phyloP scores from a whole-genome alignment of 2,797 vertebrate species.

The Tragopan temminckii region DNA sequence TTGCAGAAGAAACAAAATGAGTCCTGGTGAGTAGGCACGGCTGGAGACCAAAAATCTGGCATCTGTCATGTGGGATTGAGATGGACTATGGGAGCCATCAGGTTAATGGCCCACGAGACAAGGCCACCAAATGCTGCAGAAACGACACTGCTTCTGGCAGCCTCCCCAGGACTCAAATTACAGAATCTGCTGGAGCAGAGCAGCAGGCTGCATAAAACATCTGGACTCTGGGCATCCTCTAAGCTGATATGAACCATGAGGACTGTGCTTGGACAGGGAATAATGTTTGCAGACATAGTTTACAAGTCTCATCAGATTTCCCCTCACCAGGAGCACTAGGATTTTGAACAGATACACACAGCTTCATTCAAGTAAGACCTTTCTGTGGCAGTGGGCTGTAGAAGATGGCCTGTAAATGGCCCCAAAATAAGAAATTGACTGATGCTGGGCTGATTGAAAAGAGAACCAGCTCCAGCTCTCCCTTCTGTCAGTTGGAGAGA shows the following conservation, averaged over 20 bases:
- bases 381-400: neutral
- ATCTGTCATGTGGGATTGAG: neutral
- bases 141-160: neutral
- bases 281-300: rapidly evolving
- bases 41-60: neutral
- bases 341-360: neutral
- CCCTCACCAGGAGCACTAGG: neutral
- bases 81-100: neutral
- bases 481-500: neutral
- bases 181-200: neutral
- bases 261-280: neutral
- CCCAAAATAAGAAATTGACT: neutral
- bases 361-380: neutral
- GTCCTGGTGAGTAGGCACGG: neutral
- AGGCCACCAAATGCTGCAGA: neutral
- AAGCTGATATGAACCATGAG: rapidly evolving
- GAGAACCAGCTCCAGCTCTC: neutral
- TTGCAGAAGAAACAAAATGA: neutral
- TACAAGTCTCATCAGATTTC: neutral
- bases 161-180: neutral
- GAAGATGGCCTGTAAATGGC: neutral
- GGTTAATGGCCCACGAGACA: constrained; percentile 12
- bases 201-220: neutral
- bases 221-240: neutral
- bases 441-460: neutral